phyloP scores from a whole-genome alignment of 2,888 invertebrate species.

The Thecophora atra region DNA sequence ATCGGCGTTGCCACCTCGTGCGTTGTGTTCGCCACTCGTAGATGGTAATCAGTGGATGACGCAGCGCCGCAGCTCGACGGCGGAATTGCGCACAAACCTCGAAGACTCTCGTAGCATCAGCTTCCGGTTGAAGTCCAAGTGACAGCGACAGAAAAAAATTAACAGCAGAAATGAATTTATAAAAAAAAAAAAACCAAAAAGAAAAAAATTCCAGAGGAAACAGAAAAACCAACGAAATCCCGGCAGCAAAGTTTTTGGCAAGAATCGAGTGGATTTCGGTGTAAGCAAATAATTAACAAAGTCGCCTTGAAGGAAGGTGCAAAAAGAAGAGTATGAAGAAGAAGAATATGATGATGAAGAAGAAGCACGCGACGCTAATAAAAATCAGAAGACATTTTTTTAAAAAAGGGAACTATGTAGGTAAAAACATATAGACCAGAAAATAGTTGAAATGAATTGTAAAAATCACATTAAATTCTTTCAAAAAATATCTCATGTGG shows the following conservation, averaged over 20 bases:
- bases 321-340: background rate
- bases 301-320: background rate
- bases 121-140: conserved; percentile 31
- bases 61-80: conserved; percentile 24
- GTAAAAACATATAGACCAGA: too few relatives aligned
- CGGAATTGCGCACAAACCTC: conserved; percentile 44
- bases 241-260: conserved; percentile 21
- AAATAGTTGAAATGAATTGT: too few relatives aligned
- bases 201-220: conserved; percentile 7
- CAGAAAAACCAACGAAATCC: background rate
- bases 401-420: too few relatives aligned
- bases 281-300: conserved; percentile 42
- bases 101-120: conserved; percentile 32
- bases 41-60: conserved; percentile 27
- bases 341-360: too few relatives aligned
- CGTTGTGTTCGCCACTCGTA: too few relatives aligned
- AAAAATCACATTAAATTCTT: too few relatives aligned
- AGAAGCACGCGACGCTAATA: too few relatives aligned
- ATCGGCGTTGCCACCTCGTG: conserved; percentile 12
- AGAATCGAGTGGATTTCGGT: conserved; percentile 37
- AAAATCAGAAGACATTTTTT: too few relatives aligned
- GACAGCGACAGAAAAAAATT: background rate
- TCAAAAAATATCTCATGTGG: too few relatives aligned
- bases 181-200: background rate
- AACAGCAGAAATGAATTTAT: background rate